Base-by-base conservation (phyloP, 2,888 invertebrate species). In the Tuberolachnus salignus region DNA sequence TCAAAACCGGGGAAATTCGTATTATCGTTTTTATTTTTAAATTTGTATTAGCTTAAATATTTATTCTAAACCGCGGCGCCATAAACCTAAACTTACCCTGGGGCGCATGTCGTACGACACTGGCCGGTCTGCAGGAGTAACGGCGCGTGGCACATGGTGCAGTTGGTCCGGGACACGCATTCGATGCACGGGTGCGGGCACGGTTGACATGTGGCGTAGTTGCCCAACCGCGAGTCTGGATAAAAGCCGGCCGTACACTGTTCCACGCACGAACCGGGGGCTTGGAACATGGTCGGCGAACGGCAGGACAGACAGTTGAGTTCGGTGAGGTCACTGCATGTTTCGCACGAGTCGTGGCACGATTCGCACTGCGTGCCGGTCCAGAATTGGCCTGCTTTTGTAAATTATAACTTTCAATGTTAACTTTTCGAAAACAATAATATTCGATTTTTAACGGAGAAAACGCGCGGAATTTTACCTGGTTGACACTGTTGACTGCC, bases 111-210 rank as follows among this genome's bases (percentile, higher is more conserved):
- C 1, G 93, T 91, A 80, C 92, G 88, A 85, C 95, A 95, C 81
- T 92, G 92, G 46, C 94, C 94, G 81, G 92, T 92, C 86, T 94
- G 93, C 71, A 95, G 87, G 83, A 92, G 90, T 83, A 94, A 87
- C 1, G 92, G 90, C 73, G 90, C 89, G n/a, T 89, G 88, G 84
- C 95, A 95, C 34, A 90, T 87, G 0, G 93, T 93, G 84, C 94
- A 95, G 85, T 94, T 93, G 80, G 92, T 88, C 72, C 93, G 89
- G 0, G 93, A 92, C 4, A 91, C 90, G 85, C 94, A 94, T 69
- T 90, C 89, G 0, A 90, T 88, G 85, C 94, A 94, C 3, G 93
- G 92, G 85, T 93, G 92, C 82, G 93, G 86, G 84, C 95, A 95
- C 3, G 91, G 91, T 53, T 91, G 89, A 84, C 95, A 95, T 1